Evolutionary conservation across 2,797 vertebrate genomes (phyloP).

Genomic region (Helicolenus hilgendorfi): DNA sequence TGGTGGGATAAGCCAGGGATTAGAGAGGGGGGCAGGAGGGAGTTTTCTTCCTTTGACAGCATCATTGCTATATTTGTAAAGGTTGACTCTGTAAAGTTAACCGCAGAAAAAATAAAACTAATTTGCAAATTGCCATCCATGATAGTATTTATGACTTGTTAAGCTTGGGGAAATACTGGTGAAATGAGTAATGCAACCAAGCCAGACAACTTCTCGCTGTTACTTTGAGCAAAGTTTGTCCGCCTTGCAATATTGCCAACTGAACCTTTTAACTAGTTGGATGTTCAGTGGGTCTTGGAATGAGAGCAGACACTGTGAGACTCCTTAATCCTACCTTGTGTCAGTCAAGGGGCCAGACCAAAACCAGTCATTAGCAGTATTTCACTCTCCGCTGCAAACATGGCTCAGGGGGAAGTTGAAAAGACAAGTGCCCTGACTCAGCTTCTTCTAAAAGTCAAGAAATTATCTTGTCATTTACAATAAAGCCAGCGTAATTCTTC

Average conservation of each 20-base stretch:
- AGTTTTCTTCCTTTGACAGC: slow-evolving; percentile 27
- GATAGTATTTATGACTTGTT: background rate
- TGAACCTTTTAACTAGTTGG: slow-evolving; percentile 43
- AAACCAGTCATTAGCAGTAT: slow-evolving; percentile 63
- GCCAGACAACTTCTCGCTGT: background rate
- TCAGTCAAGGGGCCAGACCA: slow-evolving; percentile 41
- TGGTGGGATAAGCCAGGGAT: slow-evolving; percentile 63
- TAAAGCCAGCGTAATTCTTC: background rate
- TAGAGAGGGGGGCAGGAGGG: slow-evolving; percentile 15
- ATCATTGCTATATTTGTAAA: slow-evolving; percentile 9
- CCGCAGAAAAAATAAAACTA: background rate
- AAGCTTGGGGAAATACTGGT: background rate
- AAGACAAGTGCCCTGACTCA: background rate
- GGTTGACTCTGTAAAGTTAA: background rate
- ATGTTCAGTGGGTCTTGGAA: slow-evolving; percentile 8
- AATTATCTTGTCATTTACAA: slow-evolving; percentile 4
- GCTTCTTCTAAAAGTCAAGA: slow-evolving; percentile 27
- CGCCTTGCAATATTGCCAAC: background rate
- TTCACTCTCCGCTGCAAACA: slow-evolving; percentile 47
- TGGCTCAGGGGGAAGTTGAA: slow-evolving; percentile 16
- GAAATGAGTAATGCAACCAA: background rate
- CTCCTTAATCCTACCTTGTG: slow-evolving; percentile 41
- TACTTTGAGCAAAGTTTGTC: background rate
- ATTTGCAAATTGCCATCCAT: background rate
- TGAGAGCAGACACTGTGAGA: slow-evolving; percentile 44